Percentiles rank a stretch among this genome's conserved stretches.
Evolutionary conservation across 2,113 vertebrate genomes (phyloP).

Genomic region (Oxyura jamaicensis): DNA sequence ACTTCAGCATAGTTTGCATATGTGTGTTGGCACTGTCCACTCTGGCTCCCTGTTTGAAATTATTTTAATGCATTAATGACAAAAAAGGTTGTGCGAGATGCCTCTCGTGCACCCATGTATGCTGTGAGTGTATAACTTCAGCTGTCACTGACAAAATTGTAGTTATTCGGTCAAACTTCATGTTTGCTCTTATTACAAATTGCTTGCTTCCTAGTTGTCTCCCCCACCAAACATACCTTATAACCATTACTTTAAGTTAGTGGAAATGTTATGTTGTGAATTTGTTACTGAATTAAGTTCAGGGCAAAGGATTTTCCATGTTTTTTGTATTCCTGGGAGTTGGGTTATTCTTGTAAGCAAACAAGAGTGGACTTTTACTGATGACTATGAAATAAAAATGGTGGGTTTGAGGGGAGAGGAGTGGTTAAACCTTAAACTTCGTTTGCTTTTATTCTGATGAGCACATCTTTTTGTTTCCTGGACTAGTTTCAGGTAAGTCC

Average conservation of each 20-base stretch:
- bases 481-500: not conserved
- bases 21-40: not conserved
- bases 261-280: not conserved
- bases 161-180: not conserved
- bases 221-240: not conserved
- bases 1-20: not conserved
- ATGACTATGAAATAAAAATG: not conserved
- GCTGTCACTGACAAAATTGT: not conserved
- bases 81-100: not conserved
- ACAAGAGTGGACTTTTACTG: not conserved
- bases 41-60: not conserved
- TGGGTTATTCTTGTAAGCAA: not conserved
- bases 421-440: not conserved
- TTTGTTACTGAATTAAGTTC: not conserved
- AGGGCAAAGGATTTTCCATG: not conserved
- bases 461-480: not conserved
- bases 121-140: not conserved
- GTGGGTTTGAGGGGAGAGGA: accelerated
- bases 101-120: not conserved
- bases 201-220: not conserved
- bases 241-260: not conserved
- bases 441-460: not conserved
- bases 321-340: not conserved
- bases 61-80: not conserved
- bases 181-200: not conserved